Base-by-base conservation (phyloP, 2,888 invertebrate genomes). In the Tubulanus polymorphus region DNA sequence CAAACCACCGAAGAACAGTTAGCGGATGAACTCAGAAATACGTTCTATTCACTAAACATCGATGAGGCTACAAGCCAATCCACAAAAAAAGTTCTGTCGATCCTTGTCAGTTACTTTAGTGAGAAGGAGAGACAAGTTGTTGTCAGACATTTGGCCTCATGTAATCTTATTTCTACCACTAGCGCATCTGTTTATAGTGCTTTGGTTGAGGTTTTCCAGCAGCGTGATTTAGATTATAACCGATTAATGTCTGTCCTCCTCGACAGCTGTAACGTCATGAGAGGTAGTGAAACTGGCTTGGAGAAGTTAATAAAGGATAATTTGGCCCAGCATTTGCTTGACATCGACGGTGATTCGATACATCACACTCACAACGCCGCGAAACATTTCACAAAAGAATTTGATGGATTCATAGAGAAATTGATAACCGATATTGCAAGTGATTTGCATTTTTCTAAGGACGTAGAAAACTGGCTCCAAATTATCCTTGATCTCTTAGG, bases 21-120 rank as follows among this genome's bases (percentile, higher is more conserved):
- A 12, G 23, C 57, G 8, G n/a, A 12, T 1, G 32, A 41, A 15
- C 23, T 59, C 12, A 53, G 50, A 45, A 49, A 12, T 5, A 37
- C 37, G 12, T 25, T 8, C 15, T 59, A 57, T 27, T 55, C 54
- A 12, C 25, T 55, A n/a, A 59, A 59, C 29, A 59, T 60, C 12
- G 62, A 64, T 54, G 59, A 64, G 41, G 46, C 47, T 10, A 64
- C 64, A 15, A 57, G 56, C 23, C 49, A 23, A 12, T 62, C 58
- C 28, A 25, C 48, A 25, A 49, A 63, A 27, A 32, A 35, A 18
- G 57, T 64, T 6, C 29, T 64, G 30, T 47, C 60, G n/a, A 37
- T 60, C 27, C 55, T 60, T 12, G 49, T 28, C 1, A 37, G 20
- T 20, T 51, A 54, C 26, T 59, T 37, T 30, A 47, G 5, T 12